Conservation (phyloP, 2,113 vertebrate genomes). For the Ammodytes marinus region DNA sequence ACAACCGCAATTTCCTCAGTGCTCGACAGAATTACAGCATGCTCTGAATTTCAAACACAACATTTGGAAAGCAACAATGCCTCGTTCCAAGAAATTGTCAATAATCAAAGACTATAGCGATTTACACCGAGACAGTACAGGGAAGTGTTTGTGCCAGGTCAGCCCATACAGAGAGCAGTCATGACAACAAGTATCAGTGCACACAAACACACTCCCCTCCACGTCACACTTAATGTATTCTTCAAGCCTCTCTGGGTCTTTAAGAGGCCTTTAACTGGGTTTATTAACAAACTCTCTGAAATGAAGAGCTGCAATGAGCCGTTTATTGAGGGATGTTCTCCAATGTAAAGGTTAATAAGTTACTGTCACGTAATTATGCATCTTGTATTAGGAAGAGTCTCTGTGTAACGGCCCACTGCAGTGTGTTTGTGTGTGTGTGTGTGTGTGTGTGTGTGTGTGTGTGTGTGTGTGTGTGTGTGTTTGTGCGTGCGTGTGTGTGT, state of each 20-base stretch:
- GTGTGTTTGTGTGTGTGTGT: conserved; percentile 7
- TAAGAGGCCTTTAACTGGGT: conserved; percentile 68
- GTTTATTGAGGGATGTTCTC: conserved; percentile 70
- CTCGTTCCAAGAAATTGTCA: conserved; percentile 22
- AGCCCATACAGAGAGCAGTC: conserved; percentile 34
- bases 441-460: conserved; percentile 5
- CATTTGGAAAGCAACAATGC: conserved; percentile 12
- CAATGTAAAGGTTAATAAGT: conserved; percentile 77
- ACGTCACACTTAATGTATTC: conserved; percentile 50
- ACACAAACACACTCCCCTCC: conserved; percentile 36
- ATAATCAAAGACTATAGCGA: conserved; percentile 41
- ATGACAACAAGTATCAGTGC: conserved; percentile 44
- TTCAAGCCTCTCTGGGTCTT: conserved; percentile 58
- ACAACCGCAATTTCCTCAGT: not conserved
- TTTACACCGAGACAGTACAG: conserved; percentile 17
- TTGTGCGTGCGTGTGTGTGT: too few relatives aligned
- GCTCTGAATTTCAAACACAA: conserved; percentile 47
- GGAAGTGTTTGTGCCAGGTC: conserved; percentile 32
- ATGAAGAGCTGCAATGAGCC: conserved; percentile 71
- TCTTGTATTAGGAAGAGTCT: conserved; percentile 54
- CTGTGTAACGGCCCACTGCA: conserved; percentile 37
- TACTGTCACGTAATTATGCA: conserved; percentile 67
- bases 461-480: too few relatives aligned
- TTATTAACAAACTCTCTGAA: conserved; percentile 74
- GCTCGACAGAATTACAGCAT: conserved; percentile 32